Base-by-base conservation (phyloP, 2,888 invertebrate species). In the Philereme transversata region DNA sequence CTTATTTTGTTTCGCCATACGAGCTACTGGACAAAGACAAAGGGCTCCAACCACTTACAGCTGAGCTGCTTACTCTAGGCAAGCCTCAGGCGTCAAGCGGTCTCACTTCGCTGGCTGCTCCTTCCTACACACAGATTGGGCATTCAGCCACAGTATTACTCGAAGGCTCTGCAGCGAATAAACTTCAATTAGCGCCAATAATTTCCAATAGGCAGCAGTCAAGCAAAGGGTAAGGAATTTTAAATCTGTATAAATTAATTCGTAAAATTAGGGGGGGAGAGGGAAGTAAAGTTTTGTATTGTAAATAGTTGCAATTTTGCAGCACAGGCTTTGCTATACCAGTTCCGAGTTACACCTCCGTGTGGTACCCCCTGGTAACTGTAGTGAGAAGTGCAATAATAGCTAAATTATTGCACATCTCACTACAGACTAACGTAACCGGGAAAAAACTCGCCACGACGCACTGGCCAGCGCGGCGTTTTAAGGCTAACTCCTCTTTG, bases 1-100 rank as follows among this genome's bases (percentile, higher is more conserved):
- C 97, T 0, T 99, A 98, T 85, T 98, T 98, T 84, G 96, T 98
- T 4, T 97, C 97, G 0, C 98, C 98, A 0, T 98, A 98, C 79
- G 98, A 98, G 83, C 92, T 98, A 51, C 92, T 98, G 73, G 97
- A 97, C 81, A 93, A 95, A 73, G 96, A 96, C 64, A 95, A 95
- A 73, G 94, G 95, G 5, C 93, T 96, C 46, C 95, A 96, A 75
- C 95, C 96, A 7, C 92, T 98, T 62, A 96, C 95, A 49, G 93
- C 95, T 10, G 97, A 98, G 76, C 89, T 94, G n/a, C 93, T 97
- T 43, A 93, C 94, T 36, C 79, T 91, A 46, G 93, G 93, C 48
- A 89, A 87, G 67, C 86, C 87, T 0, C 69, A 87, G 0, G 72
- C 75, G 0, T 79, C 86, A 2, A 86, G 77, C 60, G 87, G 88